A percentile compares a stretch with the other conserved stretches of the same genome.
Conservation (phyloP, 2,113 vertebrate genomes). For the Aegotheles bennettii region DNA sequence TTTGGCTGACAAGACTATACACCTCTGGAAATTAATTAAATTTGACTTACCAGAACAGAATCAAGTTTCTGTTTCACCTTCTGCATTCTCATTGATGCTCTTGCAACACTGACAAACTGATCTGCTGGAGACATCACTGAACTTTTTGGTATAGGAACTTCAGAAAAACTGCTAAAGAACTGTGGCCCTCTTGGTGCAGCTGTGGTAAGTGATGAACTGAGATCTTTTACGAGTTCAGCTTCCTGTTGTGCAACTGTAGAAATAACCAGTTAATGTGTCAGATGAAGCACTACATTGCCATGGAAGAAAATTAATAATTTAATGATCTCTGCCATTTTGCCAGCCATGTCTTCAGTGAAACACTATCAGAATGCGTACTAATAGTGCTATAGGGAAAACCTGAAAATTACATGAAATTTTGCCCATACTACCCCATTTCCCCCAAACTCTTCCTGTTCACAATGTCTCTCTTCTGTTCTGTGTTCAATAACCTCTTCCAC, state of each 20-base stretch:
- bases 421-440: neutral
- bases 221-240: conserved; percentile 73
- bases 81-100: conserved; percentile 84
- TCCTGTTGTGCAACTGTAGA: conserved; percentile 85
- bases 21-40: neutral
- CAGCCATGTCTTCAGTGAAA: neutral
- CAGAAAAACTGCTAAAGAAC: conserved; percentile 58
- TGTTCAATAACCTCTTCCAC: neutral
- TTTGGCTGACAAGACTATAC: neutral
- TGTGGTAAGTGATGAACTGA: conserved; percentile 60
- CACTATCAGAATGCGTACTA: neutral
- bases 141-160: conserved; percentile 57
- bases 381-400: neutral
- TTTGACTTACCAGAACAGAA: conserved; percentile 83
- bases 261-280: conserved; percentile 12
- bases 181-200: conserved; percentile 62
- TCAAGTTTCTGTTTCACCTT: conserved; percentile 88
- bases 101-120: conserved; percentile 73
- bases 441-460: neutral
- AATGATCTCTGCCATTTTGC: neutral
- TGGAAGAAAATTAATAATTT: neutral
- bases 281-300: neutral
- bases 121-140: conserved; percentile 69
- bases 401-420: neutral
- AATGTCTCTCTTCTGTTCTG: neutral